These are phyloP conservation scores for Teleogryllus occipitalis DNA, from an alignment of 1,140 invertebrate genomes.

Conservation along the genomic window DNA sequence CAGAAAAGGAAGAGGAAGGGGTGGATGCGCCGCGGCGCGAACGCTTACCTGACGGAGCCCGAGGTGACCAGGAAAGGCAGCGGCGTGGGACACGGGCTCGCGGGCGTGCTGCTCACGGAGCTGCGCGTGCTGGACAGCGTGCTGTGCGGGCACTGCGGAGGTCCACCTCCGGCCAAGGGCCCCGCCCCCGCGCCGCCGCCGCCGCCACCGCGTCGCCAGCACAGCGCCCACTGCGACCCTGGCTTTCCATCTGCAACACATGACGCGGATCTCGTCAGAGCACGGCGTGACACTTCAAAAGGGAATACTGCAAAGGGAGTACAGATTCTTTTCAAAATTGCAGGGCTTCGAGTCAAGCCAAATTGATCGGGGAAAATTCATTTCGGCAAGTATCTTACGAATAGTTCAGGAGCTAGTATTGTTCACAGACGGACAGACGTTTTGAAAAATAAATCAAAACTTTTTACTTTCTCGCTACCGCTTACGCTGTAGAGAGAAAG, in stretches of 20 bases:
- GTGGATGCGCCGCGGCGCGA: not conserved
- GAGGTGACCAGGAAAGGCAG: conserved; percentile 61
- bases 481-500: no score
- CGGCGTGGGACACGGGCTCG: conserved; percentile 59
- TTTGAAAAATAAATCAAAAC: no score
- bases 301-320: not conserved
- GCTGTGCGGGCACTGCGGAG: conserved; percentile 60
- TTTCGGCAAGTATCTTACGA: no score
- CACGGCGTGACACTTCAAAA: not conserved
- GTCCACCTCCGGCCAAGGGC: conserved; percentile 43
- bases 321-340: not conserved
- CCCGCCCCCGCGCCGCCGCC: not conserved
- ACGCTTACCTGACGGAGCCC: conserved; percentile 52
- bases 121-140: conserved; percentile 51
- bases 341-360: no score
- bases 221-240: conserved; percentile 15
- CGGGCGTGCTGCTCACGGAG: conserved; percentile 48
- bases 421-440: no score
- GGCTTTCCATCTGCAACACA: conserved; percentile 8
- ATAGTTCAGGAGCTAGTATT: no score
- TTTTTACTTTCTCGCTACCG: no score
- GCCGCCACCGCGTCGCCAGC: conserved; percentile 37
- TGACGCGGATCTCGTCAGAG: no score
- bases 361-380: no score
- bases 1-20: not conserved